Conservation (phyloP, 1,140 invertebrate species). For the Cataglyphis hispanica region DNA sequence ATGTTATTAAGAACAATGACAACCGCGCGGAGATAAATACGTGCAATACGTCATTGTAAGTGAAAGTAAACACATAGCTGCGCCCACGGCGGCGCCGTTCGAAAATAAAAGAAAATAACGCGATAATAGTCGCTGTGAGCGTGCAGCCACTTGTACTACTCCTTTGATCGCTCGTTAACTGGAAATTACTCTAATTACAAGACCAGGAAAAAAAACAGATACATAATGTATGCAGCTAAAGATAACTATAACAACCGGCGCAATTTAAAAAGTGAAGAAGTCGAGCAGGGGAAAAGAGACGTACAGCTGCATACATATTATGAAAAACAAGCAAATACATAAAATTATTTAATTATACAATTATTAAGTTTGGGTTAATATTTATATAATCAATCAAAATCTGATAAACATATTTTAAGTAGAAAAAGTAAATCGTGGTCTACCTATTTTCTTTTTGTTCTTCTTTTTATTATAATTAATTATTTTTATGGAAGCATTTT, state of each 20-base stretch:
- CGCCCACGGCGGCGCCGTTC: conserved; percentile 41
- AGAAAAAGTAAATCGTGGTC: background rate
- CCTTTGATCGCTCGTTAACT: conserved; percentile 55
- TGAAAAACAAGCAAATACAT: background rate
- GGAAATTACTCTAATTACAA: conserved; percentile 53
- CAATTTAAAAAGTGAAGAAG: conserved; percentile 11
- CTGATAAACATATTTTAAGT: background rate
- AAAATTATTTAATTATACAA: conserved; percentile 1
- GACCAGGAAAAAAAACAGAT: conserved; percentile 34
- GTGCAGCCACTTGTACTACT: conserved; percentile 40
- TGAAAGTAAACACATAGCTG: conserved; percentile 50
- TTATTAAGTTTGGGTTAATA: background rate
- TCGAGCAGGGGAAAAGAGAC: background rate
- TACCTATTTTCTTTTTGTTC: background rate
- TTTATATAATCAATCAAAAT: background rate
- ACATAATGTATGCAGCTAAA: conserved; percentile 41
- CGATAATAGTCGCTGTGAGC: conserved; percentile 46
- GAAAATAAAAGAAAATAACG: conserved; percentile 53
- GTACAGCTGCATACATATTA: background rate
- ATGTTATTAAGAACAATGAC: conserved; percentile 57
- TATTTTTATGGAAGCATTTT: background rate
- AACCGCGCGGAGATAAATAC: conserved; percentile 47
- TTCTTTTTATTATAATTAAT: no score
- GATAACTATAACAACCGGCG: conserved; percentile 36
- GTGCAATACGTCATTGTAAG: conserved; percentile 55